Conservation (phyloP, 2,113 vertebrate genomes). For the Paradisaea rubra region DNA sequence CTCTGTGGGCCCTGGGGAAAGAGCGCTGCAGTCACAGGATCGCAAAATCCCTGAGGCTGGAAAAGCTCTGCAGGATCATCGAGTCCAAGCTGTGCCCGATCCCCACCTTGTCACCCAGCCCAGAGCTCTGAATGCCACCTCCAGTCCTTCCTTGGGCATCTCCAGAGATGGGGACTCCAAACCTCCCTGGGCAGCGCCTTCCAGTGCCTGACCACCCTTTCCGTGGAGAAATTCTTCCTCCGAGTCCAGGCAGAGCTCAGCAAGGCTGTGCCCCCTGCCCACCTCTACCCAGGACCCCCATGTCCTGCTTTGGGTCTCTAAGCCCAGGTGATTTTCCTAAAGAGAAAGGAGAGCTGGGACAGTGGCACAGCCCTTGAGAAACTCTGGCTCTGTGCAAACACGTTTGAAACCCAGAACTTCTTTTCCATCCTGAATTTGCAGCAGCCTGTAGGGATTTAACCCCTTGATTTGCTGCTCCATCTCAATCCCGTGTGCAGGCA, state of each 20-base stretch:
- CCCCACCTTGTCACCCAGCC: background rate
- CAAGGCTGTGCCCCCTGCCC: background rate
- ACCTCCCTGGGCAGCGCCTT: background rate
- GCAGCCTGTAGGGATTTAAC: background rate
- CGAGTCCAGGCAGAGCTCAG: background rate
- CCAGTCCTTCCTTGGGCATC: background rate
- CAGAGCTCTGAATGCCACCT: fast-evolving
- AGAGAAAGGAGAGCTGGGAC: background rate
- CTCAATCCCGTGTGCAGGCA: background rate
- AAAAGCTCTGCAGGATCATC: background rate
- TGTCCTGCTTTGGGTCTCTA: background rate
- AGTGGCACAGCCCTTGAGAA: background rate
- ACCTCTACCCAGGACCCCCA: background rate
- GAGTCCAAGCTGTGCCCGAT: fast-evolving
- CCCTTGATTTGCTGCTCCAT: background rate
- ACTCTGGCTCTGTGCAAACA: background rate
- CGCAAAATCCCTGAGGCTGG: fast-evolving
- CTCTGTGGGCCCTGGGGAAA: fast-evolving
- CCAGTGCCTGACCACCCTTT: fast-evolving
- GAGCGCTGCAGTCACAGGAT: fast-evolving
- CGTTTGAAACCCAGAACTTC: background rate
- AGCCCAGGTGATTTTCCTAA: background rate
- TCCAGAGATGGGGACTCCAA: background rate
- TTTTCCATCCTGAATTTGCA: background rate
- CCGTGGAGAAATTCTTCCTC: background rate